Percentiles rank a stretch among this genome's conserved stretches.
phyloP scores from a whole-genome alignment of 2,113 vertebrate genomes.

The Mirza zaza region DNA sequence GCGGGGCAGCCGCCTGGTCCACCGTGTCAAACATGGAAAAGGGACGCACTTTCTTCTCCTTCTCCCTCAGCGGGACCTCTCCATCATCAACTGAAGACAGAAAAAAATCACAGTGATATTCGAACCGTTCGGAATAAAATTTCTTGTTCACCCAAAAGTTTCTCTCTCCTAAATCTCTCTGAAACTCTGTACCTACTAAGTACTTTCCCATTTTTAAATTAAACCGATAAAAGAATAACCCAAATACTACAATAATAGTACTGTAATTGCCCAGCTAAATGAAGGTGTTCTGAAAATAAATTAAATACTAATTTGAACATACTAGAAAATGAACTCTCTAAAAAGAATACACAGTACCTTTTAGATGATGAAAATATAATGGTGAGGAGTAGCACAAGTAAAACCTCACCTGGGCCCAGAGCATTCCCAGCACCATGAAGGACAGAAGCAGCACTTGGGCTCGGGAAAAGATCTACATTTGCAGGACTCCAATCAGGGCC shows the following conservation, averaged over 20 bases:
- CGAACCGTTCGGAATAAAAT: not conserved
- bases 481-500: conserved; percentile 87
- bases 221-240: not conserved
- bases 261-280: not conserved
- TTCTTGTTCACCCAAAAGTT: rapidly evolving
- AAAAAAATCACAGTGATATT: not conserved
- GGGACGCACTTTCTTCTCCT: conserved; percentile 92
- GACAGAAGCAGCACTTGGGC: conserved; percentile 81
- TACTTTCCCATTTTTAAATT: not conserved
- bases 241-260: not conserved
- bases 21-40: conserved; percentile 95
- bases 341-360: not conserved
- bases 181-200: not conserved
- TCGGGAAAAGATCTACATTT: conserved; percentile 81
- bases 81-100: conserved; percentile 80
- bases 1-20: conserved; percentile 82
- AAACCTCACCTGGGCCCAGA: conserved; percentile 86
- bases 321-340: not conserved
- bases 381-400: no score
- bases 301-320: not conserved
- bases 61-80: conserved; percentile 86
- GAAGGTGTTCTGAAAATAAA: not conserved
- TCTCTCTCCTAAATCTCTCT: not conserved
- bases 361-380: not conserved
- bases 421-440: conserved; percentile 79